phyloP scores from a whole-genome alignment of 2,888 invertebrate genomes.

The Athalia cordata region DNA sequence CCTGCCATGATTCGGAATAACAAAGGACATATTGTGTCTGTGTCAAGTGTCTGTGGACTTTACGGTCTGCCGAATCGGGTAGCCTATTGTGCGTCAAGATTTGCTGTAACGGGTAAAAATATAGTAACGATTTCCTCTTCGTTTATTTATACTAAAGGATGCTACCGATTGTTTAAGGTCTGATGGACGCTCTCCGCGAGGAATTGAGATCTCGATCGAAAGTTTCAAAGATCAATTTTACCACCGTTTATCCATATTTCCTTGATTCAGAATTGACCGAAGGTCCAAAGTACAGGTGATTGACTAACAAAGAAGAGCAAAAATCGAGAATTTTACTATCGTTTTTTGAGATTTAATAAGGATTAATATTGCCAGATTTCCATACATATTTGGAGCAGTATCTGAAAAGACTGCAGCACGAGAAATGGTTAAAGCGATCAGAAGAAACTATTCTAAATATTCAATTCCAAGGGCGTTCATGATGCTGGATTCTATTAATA shows the following conservation, averaged over 20 bases:
- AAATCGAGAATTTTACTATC: background rate
- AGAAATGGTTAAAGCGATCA: slow-evolving; percentile 63
- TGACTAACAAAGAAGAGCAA: background rate
- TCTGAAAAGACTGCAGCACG: slow-evolving; percentile 60
- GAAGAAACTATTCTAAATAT: slow-evolving; percentile 63
- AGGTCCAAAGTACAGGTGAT: slow-evolving; percentile 70
- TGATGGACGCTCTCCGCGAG: slow-evolving; percentile 66
- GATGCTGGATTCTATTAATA: slow-evolving; percentile 59
- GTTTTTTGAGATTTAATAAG: slow-evolving; percentile 1
- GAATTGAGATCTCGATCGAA: slow-evolving; percentile 57
- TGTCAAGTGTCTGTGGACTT: slow-evolving; percentile 72
- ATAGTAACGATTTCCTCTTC: slow-evolving; percentile 24
- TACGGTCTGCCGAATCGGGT: slow-evolving; percentile 70
- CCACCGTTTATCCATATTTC: slow-evolving; percentile 77
- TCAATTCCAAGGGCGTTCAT: slow-evolving; percentile 64
- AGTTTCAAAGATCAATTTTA: slow-evolving; percentile 70
- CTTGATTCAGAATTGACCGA: slow-evolving; percentile 73
- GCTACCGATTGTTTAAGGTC: slow-evolving; percentile 52
- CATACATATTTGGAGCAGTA: slow-evolving; percentile 61
- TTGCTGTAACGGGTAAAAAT: slow-evolving; percentile 71
- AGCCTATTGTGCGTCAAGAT: slow-evolving; percentile 74
- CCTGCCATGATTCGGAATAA: slow-evolving; percentile 70
- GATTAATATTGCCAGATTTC: slow-evolving; percentile 56
- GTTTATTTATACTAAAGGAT: slow-evolving; percentile 51
- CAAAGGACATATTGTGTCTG: slow-evolving; percentile 72